Evolutionary conservation across 1,140 invertebrate genomes (phyloP), one percentile per base, ranked within the genome.

Genomic region (Leptinotarsa texana): DNA sequence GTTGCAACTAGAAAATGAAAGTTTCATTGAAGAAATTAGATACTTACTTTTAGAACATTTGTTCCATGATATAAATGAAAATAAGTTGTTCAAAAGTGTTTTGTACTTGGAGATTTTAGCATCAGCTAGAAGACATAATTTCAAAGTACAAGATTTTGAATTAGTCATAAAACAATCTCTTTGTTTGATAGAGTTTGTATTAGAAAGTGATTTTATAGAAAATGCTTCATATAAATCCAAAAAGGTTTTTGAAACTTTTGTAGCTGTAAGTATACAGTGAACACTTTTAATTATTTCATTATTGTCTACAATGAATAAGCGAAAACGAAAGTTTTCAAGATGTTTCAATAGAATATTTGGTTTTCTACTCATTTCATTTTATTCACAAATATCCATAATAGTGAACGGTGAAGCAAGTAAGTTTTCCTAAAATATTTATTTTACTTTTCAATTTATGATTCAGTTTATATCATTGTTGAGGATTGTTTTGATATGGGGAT

Each of bases 191-290:
- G 48, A 47, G 17, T 63, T 33, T 33, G 22, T 72, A 63, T 27
- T 75, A 13, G 62, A 73, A 69, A 57, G 17, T 6, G 65, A 75
- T 47, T 21, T 63, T 22, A 4, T 69, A 17, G 11, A 27, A 22
- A 18, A 21, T 62, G 24, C 69, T 8, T 62, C 74, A 22, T 47
- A 33, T 13, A 79, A 72, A 69, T 71, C 27, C 17, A 66, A 57
- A 24, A 80, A 80, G 72, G 62, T 76, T 18, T 13, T 77, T 1
- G 79, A 80, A 61, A 63, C 79, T 13, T 61, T 80, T 18, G 76
- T 79, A 66, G 77, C 76, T 69, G 79, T 80, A 74, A 79, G 77
- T 80, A 69, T 62, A 17, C 51, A n/a, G 8, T 11, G 33, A 8
- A 42, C 33, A 42, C 8, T 11, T 42, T 42, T 8, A 42, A 11